A percentile compares a stretch with the other conserved stretches of the same genome.
Evolutionary conservation across 2,888 invertebrate species (phyloP).

Genomic region (Drosophila pseudotakahashii): DNA sequence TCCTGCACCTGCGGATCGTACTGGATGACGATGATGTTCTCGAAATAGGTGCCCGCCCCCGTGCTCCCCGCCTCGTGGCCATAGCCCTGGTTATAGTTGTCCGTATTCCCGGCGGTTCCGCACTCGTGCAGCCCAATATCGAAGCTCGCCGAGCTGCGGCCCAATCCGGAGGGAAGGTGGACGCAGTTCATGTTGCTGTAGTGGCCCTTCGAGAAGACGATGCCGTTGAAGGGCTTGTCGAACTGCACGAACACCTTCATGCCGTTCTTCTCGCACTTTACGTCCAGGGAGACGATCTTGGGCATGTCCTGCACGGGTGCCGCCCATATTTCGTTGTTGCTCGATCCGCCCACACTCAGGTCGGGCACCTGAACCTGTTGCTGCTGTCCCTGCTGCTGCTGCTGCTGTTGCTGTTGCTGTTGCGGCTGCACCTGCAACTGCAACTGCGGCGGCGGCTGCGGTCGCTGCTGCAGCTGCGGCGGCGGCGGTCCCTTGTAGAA

Average conservation of each 20-base stretch:
- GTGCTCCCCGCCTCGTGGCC: conserved; percentile 87
- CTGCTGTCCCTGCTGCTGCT: conserved; percentile 64
- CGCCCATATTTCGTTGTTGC: conserved; percentile 92
- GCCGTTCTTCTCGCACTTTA: conserved; percentile 96
- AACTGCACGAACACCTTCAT: conserved; percentile 98
- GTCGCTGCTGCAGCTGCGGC: conserved; percentile 58
- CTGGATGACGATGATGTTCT: conserved; percentile 96
- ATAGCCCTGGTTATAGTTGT: conserved; percentile 94
- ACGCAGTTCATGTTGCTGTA: conserved; percentile 97
- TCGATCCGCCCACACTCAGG: conserved; percentile 80
- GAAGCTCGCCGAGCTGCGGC: conserved; percentile 93
- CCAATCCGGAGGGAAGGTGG: conserved; percentile 94
- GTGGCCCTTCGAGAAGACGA: conserved; percentile 97
- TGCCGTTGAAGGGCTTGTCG: conserved; percentile 97
- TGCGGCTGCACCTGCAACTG: conserved; percentile 55
- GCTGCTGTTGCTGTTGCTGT: conserved; percentile 38
- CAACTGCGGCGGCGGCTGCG: conserved; percentile 56
- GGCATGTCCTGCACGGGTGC: conserved; percentile 95
- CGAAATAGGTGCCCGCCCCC: conserved; percentile 96
- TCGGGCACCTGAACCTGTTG: conserved; percentile 77
- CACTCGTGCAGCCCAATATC: conserved; percentile 96
- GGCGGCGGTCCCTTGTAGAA: conserved; percentile 91
- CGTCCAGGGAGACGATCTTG: conserved; percentile 95
- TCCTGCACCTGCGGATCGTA: conserved; percentile 97
- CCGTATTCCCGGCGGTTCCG: conserved; percentile 96